These are phyloP conservation scores for Caradrina kadenii DNA, from an alignment of 2,888 invertebrate species.

Conservation along the genomic window DNA sequence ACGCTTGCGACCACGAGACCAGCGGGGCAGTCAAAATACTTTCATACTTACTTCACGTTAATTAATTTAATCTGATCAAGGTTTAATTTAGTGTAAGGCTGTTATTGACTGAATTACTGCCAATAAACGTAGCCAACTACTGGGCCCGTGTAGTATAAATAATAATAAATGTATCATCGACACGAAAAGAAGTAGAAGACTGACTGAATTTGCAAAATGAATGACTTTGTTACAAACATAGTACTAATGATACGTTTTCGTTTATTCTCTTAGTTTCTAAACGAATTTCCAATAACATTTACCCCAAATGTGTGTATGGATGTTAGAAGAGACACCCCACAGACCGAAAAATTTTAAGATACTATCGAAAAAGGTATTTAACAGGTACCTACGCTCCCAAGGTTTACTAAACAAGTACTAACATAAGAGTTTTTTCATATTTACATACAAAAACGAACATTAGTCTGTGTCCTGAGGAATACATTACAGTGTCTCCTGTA, in stretches of 20 bases:
- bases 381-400: not conserved
- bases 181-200: too few species aligned
- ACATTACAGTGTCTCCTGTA: not conserved
- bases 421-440: constrained; percentile 1
- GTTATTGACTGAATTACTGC: not conserved
- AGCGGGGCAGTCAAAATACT: too few species aligned
- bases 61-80: not conserved
- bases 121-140: too few species aligned
- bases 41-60: not conserved
- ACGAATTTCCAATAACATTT: too few species aligned
- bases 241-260: not conserved
- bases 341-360: not conserved
- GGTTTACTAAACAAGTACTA: not conserved
- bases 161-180: too few species aligned
- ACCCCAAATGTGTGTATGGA: too few species aligned
- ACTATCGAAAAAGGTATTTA: constrained; percentile 1
- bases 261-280: not conserved
- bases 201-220: too few species aligned
- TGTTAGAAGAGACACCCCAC: not conserved
- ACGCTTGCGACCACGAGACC: too few species aligned
- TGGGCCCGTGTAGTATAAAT: too few species aligned
- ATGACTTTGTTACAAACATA: not conserved
- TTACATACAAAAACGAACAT: not conserved
- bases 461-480: constrained; percentile 7
- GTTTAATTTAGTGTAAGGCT: constrained; percentile 8